Evolutionary conservation across 2,113 vertebrate species (phyloP).

Genomic region (Solenodon paradoxus): DNA sequence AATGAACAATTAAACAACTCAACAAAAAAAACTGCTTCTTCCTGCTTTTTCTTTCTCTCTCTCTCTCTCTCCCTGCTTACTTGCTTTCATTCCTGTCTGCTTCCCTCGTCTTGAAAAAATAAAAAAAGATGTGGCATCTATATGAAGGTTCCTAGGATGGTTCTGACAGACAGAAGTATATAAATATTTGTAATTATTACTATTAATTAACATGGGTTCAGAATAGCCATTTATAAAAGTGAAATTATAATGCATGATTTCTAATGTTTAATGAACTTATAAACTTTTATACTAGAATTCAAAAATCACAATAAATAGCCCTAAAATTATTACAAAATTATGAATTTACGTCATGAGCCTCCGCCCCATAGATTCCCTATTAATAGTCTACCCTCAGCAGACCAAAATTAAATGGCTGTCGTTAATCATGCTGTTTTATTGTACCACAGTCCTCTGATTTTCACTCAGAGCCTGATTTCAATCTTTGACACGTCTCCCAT

Average conservation of each 20-base stretch:
- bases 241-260: not conserved
- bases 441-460: not conserved
- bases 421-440: not conserved
- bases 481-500: not conserved
- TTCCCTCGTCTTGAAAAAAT: too few relatives aligned
- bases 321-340: not conserved
- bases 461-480: not conserved
- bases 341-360: not conserved
- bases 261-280: not conserved
- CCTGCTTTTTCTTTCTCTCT: too few relatives aligned
- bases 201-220: not conserved
- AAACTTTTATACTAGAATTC: not conserved
- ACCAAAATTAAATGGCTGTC: not conserved
- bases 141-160: not conserved
- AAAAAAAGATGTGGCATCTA: too few relatives aligned
- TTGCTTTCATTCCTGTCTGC: too few relatives aligned
- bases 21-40: too few relatives aligned
- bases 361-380: not conserved
- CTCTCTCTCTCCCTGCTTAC: too few relatives aligned
- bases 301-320: not conserved
- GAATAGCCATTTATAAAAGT: not conserved
- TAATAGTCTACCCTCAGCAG: not conserved
- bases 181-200: not conserved
- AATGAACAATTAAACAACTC: too few relatives aligned
- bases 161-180: not conserved